Conservation (phyloP, 2,888 invertebrate species). For the Ligdia adustata region DNA sequence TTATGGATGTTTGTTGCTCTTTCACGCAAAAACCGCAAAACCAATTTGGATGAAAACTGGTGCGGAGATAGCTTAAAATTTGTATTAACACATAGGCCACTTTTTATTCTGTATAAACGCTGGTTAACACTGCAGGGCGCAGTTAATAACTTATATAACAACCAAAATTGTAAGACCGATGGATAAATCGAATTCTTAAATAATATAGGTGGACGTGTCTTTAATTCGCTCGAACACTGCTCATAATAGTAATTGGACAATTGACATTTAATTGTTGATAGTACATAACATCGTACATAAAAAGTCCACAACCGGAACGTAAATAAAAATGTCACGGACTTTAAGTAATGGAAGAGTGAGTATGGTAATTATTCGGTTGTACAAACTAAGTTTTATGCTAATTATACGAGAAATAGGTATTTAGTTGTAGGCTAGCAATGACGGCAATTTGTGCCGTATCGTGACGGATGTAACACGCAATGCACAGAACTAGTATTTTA, state of each 20-base stretch:
- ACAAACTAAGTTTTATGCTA: too few relatives aligned
- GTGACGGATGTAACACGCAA: constrained; percentile 33
- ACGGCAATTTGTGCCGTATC: constrained; percentile 17
- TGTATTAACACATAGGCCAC: too few relatives aligned
- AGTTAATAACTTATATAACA: too few relatives aligned
- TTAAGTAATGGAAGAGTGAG: constrained; percentile 29
- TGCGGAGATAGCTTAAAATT: too few relatives aligned
- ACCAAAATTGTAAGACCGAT: too few relatives aligned
- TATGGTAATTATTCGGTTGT: constrained; percentile 32
- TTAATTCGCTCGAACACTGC: background rate
- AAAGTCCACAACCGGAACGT: constrained; percentile 25
- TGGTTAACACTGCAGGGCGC: too few relatives aligned
- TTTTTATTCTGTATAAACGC: too few relatives aligned
- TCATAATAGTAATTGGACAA: constrained; percentile 44
- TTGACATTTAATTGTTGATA: constrained; percentile 42
- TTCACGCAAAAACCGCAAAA: too few relatives aligned
- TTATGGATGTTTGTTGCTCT: too few relatives aligned
- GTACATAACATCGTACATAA: constrained; percentile 6
- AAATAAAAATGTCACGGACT: constrained; percentile 42
- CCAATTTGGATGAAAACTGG: too few relatives aligned
- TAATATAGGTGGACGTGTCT: too few relatives aligned
- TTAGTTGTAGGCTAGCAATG: constrained; percentile 25
- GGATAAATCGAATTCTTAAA: too few relatives aligned
- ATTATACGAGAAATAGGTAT: constrained; percentile 27
- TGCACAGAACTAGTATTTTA: background rate